Percentiles rank a stretch among this genome's conserved stretches.
Conservation (phyloP, 2,113 vertebrate species). For the Onychostoma macrolepis region DNA sequence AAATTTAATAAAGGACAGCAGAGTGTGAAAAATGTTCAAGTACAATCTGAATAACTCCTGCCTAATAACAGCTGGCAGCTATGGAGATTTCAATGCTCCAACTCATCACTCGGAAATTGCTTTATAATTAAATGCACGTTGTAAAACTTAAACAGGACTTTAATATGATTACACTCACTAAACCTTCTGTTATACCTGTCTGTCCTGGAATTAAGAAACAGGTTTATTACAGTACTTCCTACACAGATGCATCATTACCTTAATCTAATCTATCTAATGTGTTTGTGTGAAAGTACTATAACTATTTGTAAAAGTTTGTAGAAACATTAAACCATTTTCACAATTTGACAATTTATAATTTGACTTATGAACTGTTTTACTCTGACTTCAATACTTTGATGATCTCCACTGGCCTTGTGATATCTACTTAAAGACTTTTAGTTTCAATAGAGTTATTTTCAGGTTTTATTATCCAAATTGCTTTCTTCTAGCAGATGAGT, state of each 20-base stretch:
- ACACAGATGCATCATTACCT: not conserved
- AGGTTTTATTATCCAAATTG: conserved; percentile 5
- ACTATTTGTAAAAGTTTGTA: not conserved
- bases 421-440: not conserved
- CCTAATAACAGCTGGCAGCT: conserved; percentile 36
- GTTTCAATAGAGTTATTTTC: not conserved
- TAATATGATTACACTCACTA: conserved; percentile 39
- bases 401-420: not conserved
- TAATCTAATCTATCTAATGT: too few species aligned
- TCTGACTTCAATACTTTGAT: not conserved
- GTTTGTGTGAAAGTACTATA: not conserved
- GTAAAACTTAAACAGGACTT: conserved; percentile 18
- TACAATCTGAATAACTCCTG: conserved; percentile 7
- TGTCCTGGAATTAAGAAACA: conserved; percentile 19
- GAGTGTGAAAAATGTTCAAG: not conserved
- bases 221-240: not conserved
- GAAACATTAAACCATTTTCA: not conserved
- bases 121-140: conserved; percentile 26
- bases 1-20: conserved; percentile 21
- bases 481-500: not conserved
- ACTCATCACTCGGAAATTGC: conserved; percentile 31
- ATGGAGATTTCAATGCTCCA: not conserved
- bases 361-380: not conserved
- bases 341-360: not conserved
- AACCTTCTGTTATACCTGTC: conserved; percentile 23